Evolutionary conservation across 2,113 vertebrate species (phyloP).

Genomic region (Ranitomeya variabilis): DNA sequence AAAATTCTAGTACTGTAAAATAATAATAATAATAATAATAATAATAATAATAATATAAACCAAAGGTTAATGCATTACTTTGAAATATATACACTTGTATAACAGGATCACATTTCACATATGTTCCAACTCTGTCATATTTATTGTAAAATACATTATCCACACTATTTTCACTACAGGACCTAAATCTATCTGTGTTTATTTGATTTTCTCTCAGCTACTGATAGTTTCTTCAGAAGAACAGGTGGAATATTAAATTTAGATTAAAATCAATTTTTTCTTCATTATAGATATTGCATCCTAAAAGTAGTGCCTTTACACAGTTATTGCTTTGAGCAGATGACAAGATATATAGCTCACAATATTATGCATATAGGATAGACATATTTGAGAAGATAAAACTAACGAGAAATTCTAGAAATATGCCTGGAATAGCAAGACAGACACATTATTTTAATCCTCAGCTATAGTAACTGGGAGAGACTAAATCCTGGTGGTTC

Average conservation of each 20-base stretch:
- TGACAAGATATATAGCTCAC: constrained; percentile 22
- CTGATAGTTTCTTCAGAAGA: constrained; percentile 32
- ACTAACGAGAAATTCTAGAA: constrained; percentile 39
- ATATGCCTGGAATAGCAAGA: constrained; percentile 14
- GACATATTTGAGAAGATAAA: constrained; percentile 45
- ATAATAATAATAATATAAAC: not conserved
- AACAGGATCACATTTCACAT: constrained; percentile 34
- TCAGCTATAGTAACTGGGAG: constrained; percentile 15
- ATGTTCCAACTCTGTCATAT: constrained; percentile 15
- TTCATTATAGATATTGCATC: constrained; percentile 48
- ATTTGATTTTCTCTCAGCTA: constrained; percentile 46
- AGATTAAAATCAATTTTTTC: constrained; percentile 53
- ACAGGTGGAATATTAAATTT: constrained; percentile 53
- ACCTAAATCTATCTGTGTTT: constrained; percentile 32
- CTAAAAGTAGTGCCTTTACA: constrained; percentile 43
- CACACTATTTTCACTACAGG: constrained; percentile 12
- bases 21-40: too few species aligned
- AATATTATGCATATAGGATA: constrained; percentile 38
- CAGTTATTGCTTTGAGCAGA: constrained; percentile 33
- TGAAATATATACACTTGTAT: not conserved
- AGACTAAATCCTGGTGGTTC: constrained; percentile 6
- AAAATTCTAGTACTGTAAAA: too few species aligned
- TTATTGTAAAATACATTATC: constrained; percentile 36
- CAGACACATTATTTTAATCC: constrained; percentile 1
- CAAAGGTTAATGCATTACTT: not conserved